Evolutionary conservation across 2,797 vertebrate species (phyloP).

Genomic region (Scarus forsteni): DNA sequence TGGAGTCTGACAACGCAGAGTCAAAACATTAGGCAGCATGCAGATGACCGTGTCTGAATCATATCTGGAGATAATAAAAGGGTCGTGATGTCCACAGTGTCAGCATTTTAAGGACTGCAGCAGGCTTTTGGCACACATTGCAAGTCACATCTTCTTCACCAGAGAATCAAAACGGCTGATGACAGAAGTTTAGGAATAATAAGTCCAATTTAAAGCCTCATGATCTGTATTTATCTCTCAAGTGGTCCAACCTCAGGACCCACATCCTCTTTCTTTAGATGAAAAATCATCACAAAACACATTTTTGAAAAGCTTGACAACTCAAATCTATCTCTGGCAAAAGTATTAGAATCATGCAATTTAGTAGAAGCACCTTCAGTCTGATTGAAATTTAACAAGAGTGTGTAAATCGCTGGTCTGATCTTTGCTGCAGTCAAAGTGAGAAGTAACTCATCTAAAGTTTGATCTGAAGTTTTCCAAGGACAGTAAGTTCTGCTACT

Average conservation of each 20-base stretch:
- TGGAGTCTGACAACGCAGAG: slow-evolving; percentile 17
- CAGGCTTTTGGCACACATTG: not conserved
- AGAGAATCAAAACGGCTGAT: not conserved
- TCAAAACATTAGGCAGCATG: not conserved
- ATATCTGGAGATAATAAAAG: slow-evolving; percentile 3
- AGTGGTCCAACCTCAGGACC: too few species aligned
- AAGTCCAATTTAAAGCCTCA: not conserved
- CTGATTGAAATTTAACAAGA: too few species aligned
- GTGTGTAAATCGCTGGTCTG: too few species aligned
- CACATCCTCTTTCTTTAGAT: not conserved
- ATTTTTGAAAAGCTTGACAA: too few species aligned
- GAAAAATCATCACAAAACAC: too few species aligned
- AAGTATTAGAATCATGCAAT: too few species aligned
- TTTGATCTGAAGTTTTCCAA: too few species aligned
- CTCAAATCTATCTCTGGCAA: too few species aligned
- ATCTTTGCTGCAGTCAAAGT: too few species aligned
- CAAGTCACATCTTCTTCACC: not conserved
- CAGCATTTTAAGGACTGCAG: not conserved
- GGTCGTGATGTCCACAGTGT: not conserved
- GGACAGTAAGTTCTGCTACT: too few species aligned
- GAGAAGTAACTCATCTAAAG: too few species aligned
- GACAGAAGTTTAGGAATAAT: not conserved
- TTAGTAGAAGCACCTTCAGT: too few species aligned
- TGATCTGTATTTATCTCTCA: not conserved
- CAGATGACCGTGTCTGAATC: not conserved